These are phyloP conservation scores for Lymantria dispar DNA, from an alignment of 2,888 invertebrate genomes.

Conservation along the genomic window DNA sequence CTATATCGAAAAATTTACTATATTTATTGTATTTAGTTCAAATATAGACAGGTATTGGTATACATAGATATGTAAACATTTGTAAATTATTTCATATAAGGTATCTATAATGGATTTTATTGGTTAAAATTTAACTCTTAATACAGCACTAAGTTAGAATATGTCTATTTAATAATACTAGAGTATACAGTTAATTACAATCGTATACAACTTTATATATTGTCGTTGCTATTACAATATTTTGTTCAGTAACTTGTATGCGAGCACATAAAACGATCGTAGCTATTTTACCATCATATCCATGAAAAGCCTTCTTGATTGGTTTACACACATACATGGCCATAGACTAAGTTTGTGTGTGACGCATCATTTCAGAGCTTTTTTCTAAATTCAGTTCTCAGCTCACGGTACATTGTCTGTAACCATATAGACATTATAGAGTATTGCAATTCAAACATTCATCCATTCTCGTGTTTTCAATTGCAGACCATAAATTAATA, in stretches of 20 bases:
- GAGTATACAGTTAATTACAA: constrained; percentile 36
- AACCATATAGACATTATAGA: too few species aligned
- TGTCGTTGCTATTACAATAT: constrained; percentile 23
- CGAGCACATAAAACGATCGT: neutral
- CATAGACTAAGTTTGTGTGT: too few species aligned
- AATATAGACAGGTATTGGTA: constrained; percentile 15
- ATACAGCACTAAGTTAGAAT: constrained; percentile 12
- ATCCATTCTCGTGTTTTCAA: too few species aligned
- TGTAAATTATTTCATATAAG: constrained; percentile 17
- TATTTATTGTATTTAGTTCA: constrained; percentile 11
- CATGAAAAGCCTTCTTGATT: too few species aligned
- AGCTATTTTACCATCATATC: too few species aligned
- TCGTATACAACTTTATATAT: constrained; percentile 37
- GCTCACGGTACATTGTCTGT: too few species aligned
- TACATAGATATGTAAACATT: constrained; percentile 35
- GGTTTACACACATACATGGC: too few species aligned
- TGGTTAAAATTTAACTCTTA: constrained; percentile 22
- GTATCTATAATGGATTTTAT: constrained; percentile 9
- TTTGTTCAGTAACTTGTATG: neutral
- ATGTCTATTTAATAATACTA: constrained; percentile 20
- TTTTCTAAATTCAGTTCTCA: too few species aligned
- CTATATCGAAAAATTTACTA: constrained; percentile 2
- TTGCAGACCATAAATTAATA: too few species aligned
- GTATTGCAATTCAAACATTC: too few species aligned
- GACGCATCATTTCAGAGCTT: too few species aligned